Evolutionary conservation across 2,888 invertebrate genomes (phyloP).

Genomic region (Xestia ashworthii): DNA sequence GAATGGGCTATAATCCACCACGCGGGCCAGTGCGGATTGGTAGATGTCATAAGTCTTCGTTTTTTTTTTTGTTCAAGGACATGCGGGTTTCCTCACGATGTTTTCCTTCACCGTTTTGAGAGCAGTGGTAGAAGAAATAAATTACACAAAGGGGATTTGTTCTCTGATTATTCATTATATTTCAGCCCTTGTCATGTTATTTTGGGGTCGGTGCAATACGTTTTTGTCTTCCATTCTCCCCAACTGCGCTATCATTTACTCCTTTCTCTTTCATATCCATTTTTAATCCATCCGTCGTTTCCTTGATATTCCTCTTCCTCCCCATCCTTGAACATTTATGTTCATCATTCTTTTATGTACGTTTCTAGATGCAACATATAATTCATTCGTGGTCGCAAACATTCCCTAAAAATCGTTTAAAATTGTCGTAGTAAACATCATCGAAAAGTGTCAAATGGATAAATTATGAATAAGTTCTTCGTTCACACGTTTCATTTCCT

Average conservation of each 20-base stretch:
- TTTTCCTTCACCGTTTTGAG: too few relatives aligned
- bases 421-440: background rate
- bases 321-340: background rate
- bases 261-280: background rate
- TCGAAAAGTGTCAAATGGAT: conserved; percentile 16
- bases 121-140: too few relatives aligned
- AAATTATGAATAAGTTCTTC: conserved; percentile 25
- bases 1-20: too few relatives aligned
- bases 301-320: background rate
- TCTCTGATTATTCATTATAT: background rate
- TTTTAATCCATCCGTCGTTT: background rate
- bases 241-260: background rate
- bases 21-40: too few relatives aligned
- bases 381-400: background rate
- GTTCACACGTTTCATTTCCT: conserved; percentile 46
- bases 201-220: too few relatives aligned
- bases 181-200: too few relatives aligned
- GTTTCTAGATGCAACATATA: background rate
- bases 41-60: too few relatives aligned
- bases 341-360: background rate
- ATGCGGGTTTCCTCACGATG: too few relatives aligned
- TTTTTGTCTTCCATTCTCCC: background rate
- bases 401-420: background rate
- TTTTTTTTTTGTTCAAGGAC: too few relatives aligned
- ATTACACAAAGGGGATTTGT: background rate